Percentiles rank a stretch among this genome's conserved stretches.
phyloP scores from a whole-genome alignment of 2,113 vertebrate species.

The Boleophthalmus pectinirostris region DNA sequence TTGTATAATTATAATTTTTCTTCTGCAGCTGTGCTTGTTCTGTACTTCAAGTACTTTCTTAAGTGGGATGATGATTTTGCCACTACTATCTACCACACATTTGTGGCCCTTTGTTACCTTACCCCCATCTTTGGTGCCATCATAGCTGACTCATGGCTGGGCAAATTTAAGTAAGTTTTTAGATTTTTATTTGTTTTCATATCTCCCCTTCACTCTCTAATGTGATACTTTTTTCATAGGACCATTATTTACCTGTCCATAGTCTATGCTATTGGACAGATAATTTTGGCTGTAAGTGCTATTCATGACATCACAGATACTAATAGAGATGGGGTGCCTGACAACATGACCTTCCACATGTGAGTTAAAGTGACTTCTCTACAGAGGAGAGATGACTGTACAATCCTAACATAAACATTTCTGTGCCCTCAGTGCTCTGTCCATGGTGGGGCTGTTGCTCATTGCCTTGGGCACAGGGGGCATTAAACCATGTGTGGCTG shows the following conservation, averaged over 20 bases:
- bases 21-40: slow-evolving; percentile 85
- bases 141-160: slow-evolving; percentile 93
- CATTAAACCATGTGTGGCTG: slow-evolving; percentile 95
- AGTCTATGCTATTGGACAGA: slow-evolving; percentile 87
- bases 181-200: background rate
- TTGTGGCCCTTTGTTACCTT: slow-evolving; percentile 93
- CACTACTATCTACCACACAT: slow-evolving; percentile 92
- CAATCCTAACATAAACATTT: background rate
- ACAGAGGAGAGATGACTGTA: background rate
- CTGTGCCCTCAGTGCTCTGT: slow-evolving; percentile 76
- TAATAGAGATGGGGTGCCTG: slow-evolving; percentile 72
- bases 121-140: slow-evolving; percentile 91
- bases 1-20: background rate
- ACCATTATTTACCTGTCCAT: slow-evolving; percentile 92
- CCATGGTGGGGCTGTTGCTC: slow-evolving; percentile 85
- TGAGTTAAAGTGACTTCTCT: slow-evolving; percentile 72
- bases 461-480: slow-evolving; percentile 94
- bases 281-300: slow-evolving; percentile 81
- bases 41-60: slow-evolving; percentile 92
- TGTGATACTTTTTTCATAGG: slow-evolving; percentile 66
- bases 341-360: slow-evolving; percentile 78
- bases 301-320: slow-evolving; percentile 84
- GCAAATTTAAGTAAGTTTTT: slow-evolving; percentile 91
- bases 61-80: slow-evolving; percentile 84
- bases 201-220: slow-evolving; percentile 10